Evolutionary conservation across 2,113 vertebrate genomes (phyloP), one percentile per base, ranked within the genome.

Genomic region (Gallinago paraguaiae): DNA sequence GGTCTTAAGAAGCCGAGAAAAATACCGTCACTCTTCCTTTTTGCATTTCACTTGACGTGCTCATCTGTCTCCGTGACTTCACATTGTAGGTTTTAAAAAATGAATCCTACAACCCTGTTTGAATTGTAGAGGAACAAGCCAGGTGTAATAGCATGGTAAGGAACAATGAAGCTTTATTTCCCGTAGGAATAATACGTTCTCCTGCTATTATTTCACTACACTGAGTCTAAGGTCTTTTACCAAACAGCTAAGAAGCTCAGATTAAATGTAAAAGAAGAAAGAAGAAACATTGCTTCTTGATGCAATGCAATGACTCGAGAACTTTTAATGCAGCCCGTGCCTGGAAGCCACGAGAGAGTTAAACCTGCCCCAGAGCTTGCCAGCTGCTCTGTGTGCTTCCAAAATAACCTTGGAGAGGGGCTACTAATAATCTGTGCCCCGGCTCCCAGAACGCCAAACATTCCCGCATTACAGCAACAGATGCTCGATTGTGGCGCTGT

Each of bases 321-420:
- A 48, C 50, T 84, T 75, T 33, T 41, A 74, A 89, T 5, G 4
- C 43, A 85, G 48, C 5, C 0, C 10, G 7, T 30, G 30, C 23
- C 65, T 77, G 45, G 61, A 77, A 89, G 53, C 37, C 45, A 20
- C 7, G 17, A 31, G 61, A 83, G 95, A 72, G 53, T 91, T 93
- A 88, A 94, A 93, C 37, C 70, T 79, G 43, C 39, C 10, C 50
- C 82, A 95, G 67, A 82, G 61, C 81, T 80, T 68, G n/a, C 85
- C 91, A 95, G 95, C 81, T 95, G 94, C 50, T 92, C 63, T 64
- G 6, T 37, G 33, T 22, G 51, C 68, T 94, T 91, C 82, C n/a
- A 61, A 94, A 96, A 86, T 65, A 91, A 81, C n/a, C 59, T 74
- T 25, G 3, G 76, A 84, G 69, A 87, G 53, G 37, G 95, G 65